These are phyloP conservation scores for Aproaerema taeniolella DNA, from an alignment of 2,888 invertebrate species.

Conservation along the genomic window DNA sequence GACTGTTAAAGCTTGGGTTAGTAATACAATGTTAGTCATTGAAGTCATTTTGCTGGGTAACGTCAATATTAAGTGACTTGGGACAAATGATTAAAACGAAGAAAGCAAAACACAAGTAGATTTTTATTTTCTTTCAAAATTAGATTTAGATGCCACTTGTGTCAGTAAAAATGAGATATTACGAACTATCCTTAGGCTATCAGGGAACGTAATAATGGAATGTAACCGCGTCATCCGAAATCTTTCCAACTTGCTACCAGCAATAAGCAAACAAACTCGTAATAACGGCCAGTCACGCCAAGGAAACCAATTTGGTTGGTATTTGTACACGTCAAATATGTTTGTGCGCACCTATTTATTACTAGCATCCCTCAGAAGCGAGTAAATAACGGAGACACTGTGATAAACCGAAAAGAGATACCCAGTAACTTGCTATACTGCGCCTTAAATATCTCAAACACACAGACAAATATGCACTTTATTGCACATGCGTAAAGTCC, in stretches of 20 bases:
- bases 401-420: constrained; percentile 76
- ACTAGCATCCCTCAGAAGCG: constrained; percentile 73
- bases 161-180: too few species aligned
- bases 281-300: constrained; percentile 70
- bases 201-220: constrained; percentile 30
- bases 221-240: constrained; percentile 21
- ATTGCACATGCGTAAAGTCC: constrained; percentile 35
- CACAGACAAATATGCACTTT: constrained; percentile 38
- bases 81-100: too few species aligned
- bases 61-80: too few species aligned
- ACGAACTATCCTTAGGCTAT: too few species aligned
- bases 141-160: too few species aligned
- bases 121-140: too few species aligned
- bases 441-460: constrained; percentile 43
- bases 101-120: too few species aligned
- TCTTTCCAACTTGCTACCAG: constrained; percentile 36
- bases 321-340: constrained; percentile 75
- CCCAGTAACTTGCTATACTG: constrained; percentile 45
- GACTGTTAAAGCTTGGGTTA: too few species aligned
- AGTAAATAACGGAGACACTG: constrained; percentile 74
- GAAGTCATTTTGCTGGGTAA: too few species aligned
- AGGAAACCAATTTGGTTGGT: constrained; percentile 72
- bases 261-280: constrained; percentile 64
- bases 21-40: too few species aligned
- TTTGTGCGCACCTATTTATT: constrained; percentile 75